phyloP scores from a whole-genome alignment of 2,888 invertebrate genomes.

The Acleris laterana region DNA sequence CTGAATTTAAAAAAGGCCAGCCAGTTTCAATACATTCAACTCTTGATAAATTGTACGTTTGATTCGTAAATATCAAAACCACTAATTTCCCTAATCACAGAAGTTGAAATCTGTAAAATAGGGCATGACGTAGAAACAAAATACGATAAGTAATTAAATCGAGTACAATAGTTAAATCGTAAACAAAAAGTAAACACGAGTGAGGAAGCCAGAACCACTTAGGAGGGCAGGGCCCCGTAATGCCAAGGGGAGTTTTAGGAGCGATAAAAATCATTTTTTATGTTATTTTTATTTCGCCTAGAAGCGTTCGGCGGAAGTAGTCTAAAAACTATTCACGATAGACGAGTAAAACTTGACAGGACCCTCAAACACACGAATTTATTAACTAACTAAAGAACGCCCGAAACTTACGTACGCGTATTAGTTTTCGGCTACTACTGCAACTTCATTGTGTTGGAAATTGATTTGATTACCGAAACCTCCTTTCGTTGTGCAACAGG shows the following conservation, averaged over 20 bases:
- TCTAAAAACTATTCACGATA: constrained; percentile 13
- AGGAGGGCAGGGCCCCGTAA: constrained; percentile 15
- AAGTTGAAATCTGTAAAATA: constrained; percentile 4
- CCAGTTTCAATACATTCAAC: too few species aligned
- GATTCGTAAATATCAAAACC: too few species aligned
- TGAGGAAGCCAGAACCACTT: not conserved
- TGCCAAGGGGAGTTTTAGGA: constrained; percentile 14
- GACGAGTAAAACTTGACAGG: constrained; percentile 10
- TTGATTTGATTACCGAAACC: not conserved
- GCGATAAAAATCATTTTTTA: constrained; percentile 30
- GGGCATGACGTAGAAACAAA: constrained; percentile 22
- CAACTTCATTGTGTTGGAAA: too few species aligned
- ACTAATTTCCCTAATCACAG: too few species aligned
- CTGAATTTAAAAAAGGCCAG: not conserved
- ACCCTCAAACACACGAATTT: not conserved
- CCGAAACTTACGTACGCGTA: not conserved
- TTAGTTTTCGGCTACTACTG: not conserved
- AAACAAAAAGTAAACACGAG: constrained; percentile 33
- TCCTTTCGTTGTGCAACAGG: not conserved
- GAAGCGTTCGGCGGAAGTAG: constrained; percentile 12
- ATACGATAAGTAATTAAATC: constrained; percentile 23
- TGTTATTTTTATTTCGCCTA: constrained; percentile 9
- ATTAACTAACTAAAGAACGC: not conserved
- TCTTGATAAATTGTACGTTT: too few species aligned
- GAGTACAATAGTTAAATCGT: constrained; percentile 24